Percentiles rank a stretch among this genome's conserved stretches.
phyloP scores from a whole-genome alignment of 2,888 invertebrate species.

The Stenodema calcarata region DNA sequence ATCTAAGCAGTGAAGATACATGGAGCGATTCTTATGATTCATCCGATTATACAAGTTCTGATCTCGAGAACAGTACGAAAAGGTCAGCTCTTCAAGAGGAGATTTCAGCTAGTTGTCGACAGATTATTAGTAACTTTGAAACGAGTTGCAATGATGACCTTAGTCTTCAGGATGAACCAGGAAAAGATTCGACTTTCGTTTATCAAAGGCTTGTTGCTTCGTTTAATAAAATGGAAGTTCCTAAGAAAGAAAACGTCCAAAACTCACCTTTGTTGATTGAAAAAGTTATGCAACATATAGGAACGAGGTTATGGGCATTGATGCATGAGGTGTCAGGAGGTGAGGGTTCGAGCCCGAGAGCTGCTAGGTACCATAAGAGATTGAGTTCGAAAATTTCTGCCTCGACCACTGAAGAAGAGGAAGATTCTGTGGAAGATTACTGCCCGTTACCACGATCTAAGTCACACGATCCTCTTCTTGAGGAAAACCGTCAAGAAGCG shows the following conservation, averaged over 20 bases:
- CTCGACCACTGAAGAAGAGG: conserved; percentile 69
- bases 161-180: conserved; percentile 58
- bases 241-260: conserved; percentile 62
- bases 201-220: conserved; percentile 86
- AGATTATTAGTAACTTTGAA: conserved; percentile 87
- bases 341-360: conserved; percentile 61
- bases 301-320: conserved; percentile 81
- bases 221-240: conserved; percentile 74
- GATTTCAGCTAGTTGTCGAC: conserved; percentile 86
- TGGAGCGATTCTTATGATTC: conserved; percentile 95
- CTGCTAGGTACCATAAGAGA: conserved; percentile 63
- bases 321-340: conserved; percentile 92
- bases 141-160: conserved; percentile 58
- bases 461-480: conserved; percentile 80
- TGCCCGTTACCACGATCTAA: conserved; percentile 76
- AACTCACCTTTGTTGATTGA: conserved; percentile 85
- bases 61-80: conserved; percentile 73
- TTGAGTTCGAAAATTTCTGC: conserved; percentile 68
- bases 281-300: conserved; percentile 92
- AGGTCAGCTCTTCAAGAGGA: conserved; percentile 80
- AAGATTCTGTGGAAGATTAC: conserved; percentile 72
- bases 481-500: conserved; percentile 70
- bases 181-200: conserved; percentile 78
- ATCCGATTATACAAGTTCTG: conserved; percentile 89
- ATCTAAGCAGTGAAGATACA: conserved; percentile 88